These are phyloP conservation scores for Malthinus seriepunctatus DNA, from an alignment of 2,888 invertebrate genomes.

Conservation along the genomic window DNA sequence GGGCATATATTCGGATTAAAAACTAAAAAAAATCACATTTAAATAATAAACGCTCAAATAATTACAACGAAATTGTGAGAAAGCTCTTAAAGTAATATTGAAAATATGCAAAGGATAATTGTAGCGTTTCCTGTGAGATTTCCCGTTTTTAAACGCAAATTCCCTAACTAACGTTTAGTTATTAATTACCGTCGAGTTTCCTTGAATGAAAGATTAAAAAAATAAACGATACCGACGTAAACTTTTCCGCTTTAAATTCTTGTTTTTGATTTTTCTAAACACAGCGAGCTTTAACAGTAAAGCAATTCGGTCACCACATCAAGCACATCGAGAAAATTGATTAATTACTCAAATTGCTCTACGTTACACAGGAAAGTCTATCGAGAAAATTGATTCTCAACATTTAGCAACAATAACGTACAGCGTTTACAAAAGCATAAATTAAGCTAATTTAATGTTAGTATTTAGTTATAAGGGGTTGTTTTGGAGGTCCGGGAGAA, in stretches of 20 bases:
- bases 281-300: background rate
- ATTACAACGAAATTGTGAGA: too few species aligned
- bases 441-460: slow-evolving; percentile 23
- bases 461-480: slow-evolving; percentile 16
- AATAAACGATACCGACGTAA: background rate
- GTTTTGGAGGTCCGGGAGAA: slow-evolving; percentile 28
- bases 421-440: slow-evolving; percentile 10
- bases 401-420: slow-evolving; percentile 17
- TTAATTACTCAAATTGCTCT: slow-evolving; percentile 7
- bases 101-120: too few species aligned
- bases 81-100: too few species aligned
- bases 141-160: slow-evolving; percentile 18
- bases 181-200: slow-evolving; percentile 21
- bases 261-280: too few species aligned
- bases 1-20: too few species aligned
- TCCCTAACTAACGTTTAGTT: slow-evolving; percentile 18
- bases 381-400: background rate
- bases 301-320: slow-evolving; percentile 11
- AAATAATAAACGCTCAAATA: too few species aligned
- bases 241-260: background rate
- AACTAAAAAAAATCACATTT: too few species aligned
- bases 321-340: slow-evolving; percentile 5
- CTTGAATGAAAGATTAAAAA: slow-evolving; percentile 19
- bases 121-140: background rate
- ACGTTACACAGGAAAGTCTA: too few species aligned